phyloP scores from a whole-genome alignment of 2,113 vertebrate genomes.

The Mastomys natalensis region DNA sequence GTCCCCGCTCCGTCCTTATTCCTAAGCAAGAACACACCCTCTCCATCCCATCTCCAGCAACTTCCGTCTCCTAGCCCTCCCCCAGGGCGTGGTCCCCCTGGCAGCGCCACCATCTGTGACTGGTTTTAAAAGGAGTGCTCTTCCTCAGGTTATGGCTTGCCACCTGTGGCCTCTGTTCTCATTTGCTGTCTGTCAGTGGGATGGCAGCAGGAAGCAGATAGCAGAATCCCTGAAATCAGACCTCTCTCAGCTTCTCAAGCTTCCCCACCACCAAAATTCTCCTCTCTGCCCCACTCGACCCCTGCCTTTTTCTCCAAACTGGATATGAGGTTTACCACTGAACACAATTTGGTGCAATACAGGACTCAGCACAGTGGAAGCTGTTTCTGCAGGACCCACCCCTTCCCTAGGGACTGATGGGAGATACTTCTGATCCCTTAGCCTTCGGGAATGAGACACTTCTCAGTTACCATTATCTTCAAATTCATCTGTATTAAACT shows the following conservation, averaged over 20 bases:
- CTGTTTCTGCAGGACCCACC: background rate
- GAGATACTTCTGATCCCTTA: background rate
- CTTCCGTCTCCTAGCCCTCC: background rate
- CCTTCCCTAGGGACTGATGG: background rate
- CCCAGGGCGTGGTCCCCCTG: background rate
- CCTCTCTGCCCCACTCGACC: background rate
- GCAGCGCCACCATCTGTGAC: background rate
- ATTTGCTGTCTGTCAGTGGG: background rate
- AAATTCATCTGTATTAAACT: background rate
- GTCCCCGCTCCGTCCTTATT: background rate
- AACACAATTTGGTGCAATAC: background rate
- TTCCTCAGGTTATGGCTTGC: background rate
- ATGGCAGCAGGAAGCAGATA: background rate
- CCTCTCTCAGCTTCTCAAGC: background rate
- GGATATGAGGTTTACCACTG: background rate
- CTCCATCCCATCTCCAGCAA: background rate
- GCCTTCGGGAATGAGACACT: background rate
- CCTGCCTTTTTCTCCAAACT: background rate
- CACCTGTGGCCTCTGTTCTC: background rate
- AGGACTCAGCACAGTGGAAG: background rate
- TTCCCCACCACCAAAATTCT: background rate
- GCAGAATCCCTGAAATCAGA: background rate
- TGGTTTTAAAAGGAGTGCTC: background rate
- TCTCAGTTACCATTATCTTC: background rate
- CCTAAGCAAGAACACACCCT: background rate